Conservation (phyloP, 2,113 vertebrate genomes). For the Ciconia maguari region DNA sequence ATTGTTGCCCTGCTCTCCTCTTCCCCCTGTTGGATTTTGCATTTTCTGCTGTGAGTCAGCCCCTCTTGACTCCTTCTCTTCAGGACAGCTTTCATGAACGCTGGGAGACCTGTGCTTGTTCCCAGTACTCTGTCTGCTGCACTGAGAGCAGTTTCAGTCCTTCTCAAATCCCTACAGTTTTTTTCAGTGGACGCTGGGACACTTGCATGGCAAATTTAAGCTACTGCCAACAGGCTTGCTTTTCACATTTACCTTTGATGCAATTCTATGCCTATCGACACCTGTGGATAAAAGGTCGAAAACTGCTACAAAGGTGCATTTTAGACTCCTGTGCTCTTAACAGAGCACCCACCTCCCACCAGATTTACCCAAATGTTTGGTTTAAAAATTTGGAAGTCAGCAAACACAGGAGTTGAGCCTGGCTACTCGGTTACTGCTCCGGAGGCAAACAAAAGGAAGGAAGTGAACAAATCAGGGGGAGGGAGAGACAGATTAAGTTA, state of each 20-base stretch:
- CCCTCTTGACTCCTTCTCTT: background rate
- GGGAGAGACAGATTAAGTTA: slow-evolving; percentile 53
- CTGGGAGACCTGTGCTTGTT: background rate
- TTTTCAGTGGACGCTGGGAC: background rate
- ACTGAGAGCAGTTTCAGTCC: background rate
- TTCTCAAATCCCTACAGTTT: fast-evolving
- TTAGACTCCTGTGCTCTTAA: background rate
- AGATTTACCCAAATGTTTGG: background rate
- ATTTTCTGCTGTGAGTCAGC: background rate
- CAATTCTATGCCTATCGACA: fast-evolving
- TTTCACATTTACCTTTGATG: background rate
- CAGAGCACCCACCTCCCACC: background rate
- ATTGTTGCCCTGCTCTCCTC: background rate
- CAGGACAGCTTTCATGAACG: background rate
- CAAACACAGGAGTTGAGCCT: background rate
- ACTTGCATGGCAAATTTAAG: background rate
- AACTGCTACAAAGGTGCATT: background rate
- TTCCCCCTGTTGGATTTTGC: background rate
- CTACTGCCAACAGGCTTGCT: background rate
- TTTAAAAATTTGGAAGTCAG: background rate
- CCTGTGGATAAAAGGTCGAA: fast-evolving
- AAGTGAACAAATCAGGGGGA: slow-evolving; percentile 36
- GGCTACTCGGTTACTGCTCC: background rate
- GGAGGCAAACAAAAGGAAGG: slow-evolving; percentile 36
- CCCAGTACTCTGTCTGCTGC: background rate